Evolutionary conservation across 2,888 invertebrate genomes (phyloP), one percentile per base, ranked within the genome.

Genomic region (Isoperla grammatica): DNA sequence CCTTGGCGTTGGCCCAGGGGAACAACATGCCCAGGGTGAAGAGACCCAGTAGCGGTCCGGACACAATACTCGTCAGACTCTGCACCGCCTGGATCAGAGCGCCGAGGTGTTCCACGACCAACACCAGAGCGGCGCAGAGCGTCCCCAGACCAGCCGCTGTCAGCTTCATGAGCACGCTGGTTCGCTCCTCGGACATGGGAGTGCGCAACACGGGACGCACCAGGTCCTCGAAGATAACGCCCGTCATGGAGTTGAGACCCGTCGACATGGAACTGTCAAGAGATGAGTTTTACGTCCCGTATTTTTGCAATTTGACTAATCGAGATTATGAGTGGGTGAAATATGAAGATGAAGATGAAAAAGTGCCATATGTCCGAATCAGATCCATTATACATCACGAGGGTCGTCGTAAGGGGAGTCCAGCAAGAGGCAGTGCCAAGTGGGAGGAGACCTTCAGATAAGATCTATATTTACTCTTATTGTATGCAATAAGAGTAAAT

Each of bases 241-340:
- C 89, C 1, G 90, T 83, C 84, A 90, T 83, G 0, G 90, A 89
- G 69, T 90, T 90, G 0, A 90, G 74, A 0, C 88, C 88, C 11
- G 90, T 90, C 0, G 90, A 90, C 71, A 90, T 79, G 0, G 89
- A 87, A 71, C 89, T 89, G 39, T 4, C 4, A 29, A 8, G 29
- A 29, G 29, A 8, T 29, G 29, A 29, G 8, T 29, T 6, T 29
- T 29, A 29, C 29, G n/a, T 29, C 29, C 29, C 4, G 29, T 29
- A 8, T 29, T 29, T 29, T 29, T n/a, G n/a, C n/a, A n/a, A n/a
- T n/a, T n/a, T n/a, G n/a, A n/a, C n/a, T n/a, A n/a, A n/a, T n/a
- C n/a, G n/a, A n/a, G n/a, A n/a, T n/a, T n/a, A n/a, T n/a, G n/a
- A n/a, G n/a, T n/a, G n/a, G n/a, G n/a, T n/a, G n/a, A n/a, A n/a